Conservation (phyloP, 2,888 invertebrate species). For the Trissolcus japonicus region DNA sequence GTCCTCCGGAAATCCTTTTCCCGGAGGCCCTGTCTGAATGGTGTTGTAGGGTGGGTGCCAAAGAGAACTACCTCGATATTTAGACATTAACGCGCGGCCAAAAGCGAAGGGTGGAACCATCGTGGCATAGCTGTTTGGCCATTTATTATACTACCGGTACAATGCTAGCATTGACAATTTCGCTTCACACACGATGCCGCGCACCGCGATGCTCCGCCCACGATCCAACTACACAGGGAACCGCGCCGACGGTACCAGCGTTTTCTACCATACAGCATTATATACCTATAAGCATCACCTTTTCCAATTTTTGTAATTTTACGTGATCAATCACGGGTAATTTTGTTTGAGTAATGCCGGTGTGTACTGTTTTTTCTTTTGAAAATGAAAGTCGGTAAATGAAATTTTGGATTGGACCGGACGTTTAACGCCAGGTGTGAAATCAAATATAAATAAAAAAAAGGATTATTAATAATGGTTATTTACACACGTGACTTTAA, state of each 20-base stretch:
- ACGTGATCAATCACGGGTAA: conserved; percentile 22
- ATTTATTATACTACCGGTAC: conserved; percentile 70
- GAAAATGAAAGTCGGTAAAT: no score
- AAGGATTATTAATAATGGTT: no score
- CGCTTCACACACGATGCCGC: conserved; percentile 72
- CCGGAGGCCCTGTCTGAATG: conserved; percentile 39
- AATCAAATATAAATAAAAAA: no score
- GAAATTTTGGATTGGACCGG: no score
- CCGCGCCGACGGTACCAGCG: conserved; percentile 59
- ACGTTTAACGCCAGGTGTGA: no score
- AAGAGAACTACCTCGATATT: conserved; percentile 55
- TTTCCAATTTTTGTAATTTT: conserved; percentile 23
- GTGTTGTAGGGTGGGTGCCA: conserved; percentile 53
- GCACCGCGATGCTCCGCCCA: conserved; percentile 74
- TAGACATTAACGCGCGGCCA: conserved; percentile 59
- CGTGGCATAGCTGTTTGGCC: conserved; percentile 63
- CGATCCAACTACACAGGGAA: conserved; percentile 71
- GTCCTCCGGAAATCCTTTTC: conserved; percentile 42
- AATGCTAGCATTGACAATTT: conserved; percentile 73
- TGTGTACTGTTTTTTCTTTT: no score
- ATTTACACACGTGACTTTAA: no score
- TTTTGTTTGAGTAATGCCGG: neutral
- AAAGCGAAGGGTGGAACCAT: conserved; percentile 60
- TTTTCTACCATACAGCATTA: conserved; percentile 5
- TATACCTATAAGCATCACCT: conserved; percentile 9